Conservation (phyloP, 2,113 vertebrate species). For the Dendropsophus ebraccatus region DNA sequence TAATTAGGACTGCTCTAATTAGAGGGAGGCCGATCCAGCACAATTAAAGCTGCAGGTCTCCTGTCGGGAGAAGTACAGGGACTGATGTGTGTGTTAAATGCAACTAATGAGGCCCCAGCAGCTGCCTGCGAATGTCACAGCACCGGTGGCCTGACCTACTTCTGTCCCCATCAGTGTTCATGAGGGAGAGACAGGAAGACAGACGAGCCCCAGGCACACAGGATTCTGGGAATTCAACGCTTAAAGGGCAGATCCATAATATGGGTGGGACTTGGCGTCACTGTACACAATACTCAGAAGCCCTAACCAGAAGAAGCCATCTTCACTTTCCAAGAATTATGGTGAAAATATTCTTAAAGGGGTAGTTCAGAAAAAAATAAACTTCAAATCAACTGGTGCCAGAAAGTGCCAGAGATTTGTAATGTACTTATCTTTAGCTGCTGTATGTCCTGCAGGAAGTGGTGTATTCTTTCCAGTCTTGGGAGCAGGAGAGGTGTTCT, state of each 20-base stretch:
- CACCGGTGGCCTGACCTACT: constrained; percentile 55
- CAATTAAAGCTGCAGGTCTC: constrained; percentile 60
- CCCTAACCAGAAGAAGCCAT: not conserved
- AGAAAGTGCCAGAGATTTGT: no score
- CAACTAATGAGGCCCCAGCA: constrained; percentile 57
- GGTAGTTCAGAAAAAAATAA: no score
- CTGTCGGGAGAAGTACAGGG: constrained; percentile 45
- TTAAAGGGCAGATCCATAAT: constrained; percentile 27
- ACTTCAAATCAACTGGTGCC: no score
- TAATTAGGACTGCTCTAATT: constrained; percentile 57
- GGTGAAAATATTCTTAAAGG: no score
- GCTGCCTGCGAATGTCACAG: constrained; percentile 51
- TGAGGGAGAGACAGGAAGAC: constrained; percentile 28
- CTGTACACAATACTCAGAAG: not conserved
- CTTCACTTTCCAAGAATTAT: not conserved
- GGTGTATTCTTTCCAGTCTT: no score
- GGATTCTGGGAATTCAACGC: constrained; percentile 32
- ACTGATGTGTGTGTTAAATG: constrained; percentile 59
- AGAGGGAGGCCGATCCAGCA: constrained; percentile 55
- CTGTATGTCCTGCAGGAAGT: no score
- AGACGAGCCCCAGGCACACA: not conserved
- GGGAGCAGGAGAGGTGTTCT: no score
- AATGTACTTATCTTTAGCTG: no score
- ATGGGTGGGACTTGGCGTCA: not conserved
- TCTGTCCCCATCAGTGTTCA: constrained; percentile 49